Evolutionary conservation across 2,797 vertebrate species (phyloP).

Genomic region (Lutjanus argentimaculatus): DNA sequence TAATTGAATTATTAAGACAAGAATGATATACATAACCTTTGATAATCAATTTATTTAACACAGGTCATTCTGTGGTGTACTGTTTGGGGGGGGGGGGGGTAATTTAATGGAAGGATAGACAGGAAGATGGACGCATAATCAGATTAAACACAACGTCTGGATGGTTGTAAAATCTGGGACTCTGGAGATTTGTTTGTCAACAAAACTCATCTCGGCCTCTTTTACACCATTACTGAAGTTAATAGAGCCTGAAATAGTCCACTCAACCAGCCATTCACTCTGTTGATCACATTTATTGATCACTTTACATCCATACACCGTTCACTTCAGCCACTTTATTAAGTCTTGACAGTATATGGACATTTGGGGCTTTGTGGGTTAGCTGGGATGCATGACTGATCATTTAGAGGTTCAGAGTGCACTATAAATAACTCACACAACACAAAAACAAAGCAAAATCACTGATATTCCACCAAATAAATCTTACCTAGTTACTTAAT

Average conservation of each 20-base stretch:
- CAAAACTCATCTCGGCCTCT: constrained; percentile 34
- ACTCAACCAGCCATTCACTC: constrained; percentile 50
- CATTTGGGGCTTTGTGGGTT: constrained; percentile 17
- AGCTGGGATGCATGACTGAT: background rate
- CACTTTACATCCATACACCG: constrained; percentile 29
- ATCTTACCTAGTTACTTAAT: background rate
- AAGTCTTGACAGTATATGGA: constrained; percentile 3
- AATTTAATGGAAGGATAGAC: background rate
- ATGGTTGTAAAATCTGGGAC: constrained; percentile 25
- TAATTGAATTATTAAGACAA: background rate
- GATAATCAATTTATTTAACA: background rate
- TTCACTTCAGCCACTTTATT: constrained; percentile 35
- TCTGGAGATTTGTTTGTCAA: constrained; percentile 47
- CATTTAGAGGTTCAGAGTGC: constrained; percentile 1
- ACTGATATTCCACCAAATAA: background rate
- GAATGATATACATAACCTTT: background rate
- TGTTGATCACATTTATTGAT: constrained; percentile 75
- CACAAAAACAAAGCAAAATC: background rate
- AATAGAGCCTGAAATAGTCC: constrained; percentile 72
- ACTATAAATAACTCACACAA: background rate
- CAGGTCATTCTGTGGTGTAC: background rate
- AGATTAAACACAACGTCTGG: constrained; percentile 31
- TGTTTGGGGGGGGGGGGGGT: too few species aligned
- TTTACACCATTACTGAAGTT: constrained; percentile 61
- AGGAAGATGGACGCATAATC: constrained; percentile 24